These are phyloP conservation scores for Corythornis madagascariensis DNA, from an alignment of 2,113 vertebrate species.

Conservation along the genomic window DNA sequence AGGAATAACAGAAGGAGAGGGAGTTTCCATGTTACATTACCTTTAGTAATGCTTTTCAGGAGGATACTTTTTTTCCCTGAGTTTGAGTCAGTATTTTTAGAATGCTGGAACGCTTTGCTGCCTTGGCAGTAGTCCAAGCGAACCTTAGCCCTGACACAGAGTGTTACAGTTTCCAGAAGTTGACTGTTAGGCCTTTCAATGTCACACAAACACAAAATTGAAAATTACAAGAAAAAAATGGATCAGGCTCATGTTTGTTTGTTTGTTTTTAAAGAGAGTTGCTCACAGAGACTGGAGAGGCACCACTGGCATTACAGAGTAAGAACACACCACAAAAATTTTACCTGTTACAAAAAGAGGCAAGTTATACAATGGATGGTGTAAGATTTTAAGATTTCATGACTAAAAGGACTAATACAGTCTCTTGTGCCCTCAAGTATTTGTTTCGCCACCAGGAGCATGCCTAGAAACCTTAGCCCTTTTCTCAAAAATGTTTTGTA, in stretches of 20 bases:
- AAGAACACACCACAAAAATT: neutral
- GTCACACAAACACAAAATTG: neutral
- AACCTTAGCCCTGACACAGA: neutral
- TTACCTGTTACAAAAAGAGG: neutral
- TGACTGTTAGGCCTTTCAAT: neutral
- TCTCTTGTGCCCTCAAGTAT: neutral
- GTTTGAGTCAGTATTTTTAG: neutral
- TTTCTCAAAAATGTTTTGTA: neutral
- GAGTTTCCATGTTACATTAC: neutral
- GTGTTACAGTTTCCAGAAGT: neutral
- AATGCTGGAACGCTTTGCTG: fast-evolving
- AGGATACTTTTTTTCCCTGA: neutral
- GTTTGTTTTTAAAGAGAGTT: neutral
- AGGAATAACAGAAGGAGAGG: neutral
- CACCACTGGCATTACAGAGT: neutral
- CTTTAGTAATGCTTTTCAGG: neutral
- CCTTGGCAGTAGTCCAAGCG: neutral
- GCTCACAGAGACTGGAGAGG: neutral
- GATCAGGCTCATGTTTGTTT: fast-evolving
- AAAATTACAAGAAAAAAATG: neutral
- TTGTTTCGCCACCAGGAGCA: neutral
- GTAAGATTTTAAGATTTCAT: neutral
- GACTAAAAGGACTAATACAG: neutral
- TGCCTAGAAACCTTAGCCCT: neutral
- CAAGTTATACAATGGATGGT: neutral